Evolutionary conservation across 2,113 vertebrate genomes (phyloP), one percentile per base, ranked within the genome.

Genomic region (Protobothrops flavoviridis): DNA sequence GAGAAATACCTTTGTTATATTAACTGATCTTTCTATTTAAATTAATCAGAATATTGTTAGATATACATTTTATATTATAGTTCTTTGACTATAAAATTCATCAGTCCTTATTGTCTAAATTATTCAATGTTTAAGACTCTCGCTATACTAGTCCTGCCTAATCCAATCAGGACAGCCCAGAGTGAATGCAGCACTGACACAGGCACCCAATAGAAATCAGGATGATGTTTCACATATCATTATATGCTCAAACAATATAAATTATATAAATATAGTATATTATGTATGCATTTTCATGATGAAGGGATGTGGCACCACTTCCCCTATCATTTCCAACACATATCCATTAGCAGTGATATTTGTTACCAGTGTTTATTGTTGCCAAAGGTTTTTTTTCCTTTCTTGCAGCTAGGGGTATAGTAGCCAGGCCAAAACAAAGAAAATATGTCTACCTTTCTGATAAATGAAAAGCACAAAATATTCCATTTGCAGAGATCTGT

Each of bases 1-100:
- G 87, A 48, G 92, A 92, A 90, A 45, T 85, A 57, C 4, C 69
- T 93, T 93, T 93, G 1, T 39, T 56, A n/a, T 59, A 17, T 93
- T 24, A 39, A 92, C 86, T 50, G 43, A 0, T 88, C 1, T 3
- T 10, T 87, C 56, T 93, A 23, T 90, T 48, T 45, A 8, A 33
- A 55, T n/a, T 20, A 64, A 17, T 5, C 90, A 13, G 20, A 90
- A 1, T 48, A 29, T 11, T 24, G 26, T 17, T 91, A 11, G 50
- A 85, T 26, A 17, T 56, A 2, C 4, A 55, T 24, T 56, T 91
- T 24, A 56, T 53, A 53, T 33, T 43, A 55, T 56, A 56, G 20
- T n/a, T 89, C 20, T 89, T 57, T 89, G 24, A n/a, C 50, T 87
- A 52, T 29, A 52, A 53, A 53, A 53, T 53, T 2, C 15, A 55